Percentiles rank a stretch among this genome's conserved stretches.
Conservation (phyloP, 2,888 invertebrate species). For the Deilephila porcellus region DNA sequence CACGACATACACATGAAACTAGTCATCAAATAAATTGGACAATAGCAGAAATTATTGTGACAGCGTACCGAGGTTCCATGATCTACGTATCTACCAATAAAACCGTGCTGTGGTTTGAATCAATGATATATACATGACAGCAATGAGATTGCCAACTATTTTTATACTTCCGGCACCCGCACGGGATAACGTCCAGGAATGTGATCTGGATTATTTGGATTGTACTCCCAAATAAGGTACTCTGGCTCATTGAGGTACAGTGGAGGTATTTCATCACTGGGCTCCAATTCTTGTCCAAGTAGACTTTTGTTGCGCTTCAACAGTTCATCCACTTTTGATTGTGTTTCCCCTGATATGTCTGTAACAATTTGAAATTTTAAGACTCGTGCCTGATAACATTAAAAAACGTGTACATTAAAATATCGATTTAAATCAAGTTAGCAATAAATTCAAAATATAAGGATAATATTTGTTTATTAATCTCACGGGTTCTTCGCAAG, state of each 20-base stretch:
- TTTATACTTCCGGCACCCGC: constrained; percentile 69
- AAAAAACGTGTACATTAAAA: no score
- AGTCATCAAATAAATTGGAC: background rate
- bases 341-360: constrained; percentile 78
- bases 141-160: constrained; percentile 6
- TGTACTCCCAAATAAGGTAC: constrained; percentile 81
- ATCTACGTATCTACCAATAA: constrained; percentile 1
- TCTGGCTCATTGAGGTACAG: constrained; percentile 79
- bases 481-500: constrained; percentile 74
- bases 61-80: constrained; percentile 4
- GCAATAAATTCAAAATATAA: background rate
- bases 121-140: constrained; percentile 19
- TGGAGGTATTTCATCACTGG: constrained; percentile 76
- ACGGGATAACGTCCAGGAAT: constrained; percentile 74
- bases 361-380: constrained; percentile 27
- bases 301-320: constrained; percentile 74
- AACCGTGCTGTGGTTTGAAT: constrained; percentile 15
- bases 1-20: background rate
- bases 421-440: background rate
- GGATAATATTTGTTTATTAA: background rate
- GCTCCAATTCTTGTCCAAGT: constrained; percentile 67
- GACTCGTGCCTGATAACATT: no score
- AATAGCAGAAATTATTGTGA: constrained; percentile 8
- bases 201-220: constrained; percentile 77
- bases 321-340: constrained; percentile 72